Percentiles rank a stretch among this genome's conserved stretches.
These are phyloP conservation scores for Ornithoptera alexandrae DNA, from an alignment of 2,888 invertebrate genomes.

Conservation along the genomic window DNA sequence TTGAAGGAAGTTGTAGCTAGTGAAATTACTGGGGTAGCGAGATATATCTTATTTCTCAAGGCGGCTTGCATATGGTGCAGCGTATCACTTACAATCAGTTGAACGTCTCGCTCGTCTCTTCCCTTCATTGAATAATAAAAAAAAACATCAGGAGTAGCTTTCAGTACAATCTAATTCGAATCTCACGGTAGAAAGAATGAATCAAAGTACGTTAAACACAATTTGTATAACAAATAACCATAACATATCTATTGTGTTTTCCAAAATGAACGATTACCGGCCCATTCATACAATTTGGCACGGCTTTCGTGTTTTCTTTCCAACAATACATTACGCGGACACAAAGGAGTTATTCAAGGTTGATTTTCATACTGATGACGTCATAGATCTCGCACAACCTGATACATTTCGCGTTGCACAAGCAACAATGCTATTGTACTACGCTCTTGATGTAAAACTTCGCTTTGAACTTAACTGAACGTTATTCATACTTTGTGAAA, in stretches of 20 bases:
- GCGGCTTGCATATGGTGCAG: no score
- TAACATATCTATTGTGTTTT: slow-evolving; percentile 4
- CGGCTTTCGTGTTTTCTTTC: slow-evolving; percentile 10
- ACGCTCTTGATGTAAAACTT: slow-evolving; percentile 3
- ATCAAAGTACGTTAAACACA: not conserved
- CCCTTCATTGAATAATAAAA: no score
- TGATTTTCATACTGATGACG: slow-evolving; percentile 22
- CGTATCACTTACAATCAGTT: no score
- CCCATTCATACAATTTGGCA: slow-evolving; percentile 17
- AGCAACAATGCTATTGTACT: slow-evolving; percentile 18
- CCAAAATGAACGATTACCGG: not conserved
- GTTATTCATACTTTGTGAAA: not conserved
- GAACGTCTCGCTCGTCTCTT: no score
- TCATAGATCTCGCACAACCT: slow-evolving; percentile 5
- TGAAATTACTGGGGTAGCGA: no score
- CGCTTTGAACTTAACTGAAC: not conserved
- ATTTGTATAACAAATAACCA: not conserved
- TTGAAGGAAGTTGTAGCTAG: no score
- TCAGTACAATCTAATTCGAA: no score
- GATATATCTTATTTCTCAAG: no score
- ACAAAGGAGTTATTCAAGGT: slow-evolving; percentile 26
- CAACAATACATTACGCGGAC: slow-evolving; percentile 15
- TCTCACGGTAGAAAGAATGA: no score
- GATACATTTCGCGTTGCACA: slow-evolving; percentile 13
- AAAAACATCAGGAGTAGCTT: no score